phyloP scores from a whole-genome alignment of 2,113 vertebrate genomes.

The Sarotherodon lohbergeri region DNA sequence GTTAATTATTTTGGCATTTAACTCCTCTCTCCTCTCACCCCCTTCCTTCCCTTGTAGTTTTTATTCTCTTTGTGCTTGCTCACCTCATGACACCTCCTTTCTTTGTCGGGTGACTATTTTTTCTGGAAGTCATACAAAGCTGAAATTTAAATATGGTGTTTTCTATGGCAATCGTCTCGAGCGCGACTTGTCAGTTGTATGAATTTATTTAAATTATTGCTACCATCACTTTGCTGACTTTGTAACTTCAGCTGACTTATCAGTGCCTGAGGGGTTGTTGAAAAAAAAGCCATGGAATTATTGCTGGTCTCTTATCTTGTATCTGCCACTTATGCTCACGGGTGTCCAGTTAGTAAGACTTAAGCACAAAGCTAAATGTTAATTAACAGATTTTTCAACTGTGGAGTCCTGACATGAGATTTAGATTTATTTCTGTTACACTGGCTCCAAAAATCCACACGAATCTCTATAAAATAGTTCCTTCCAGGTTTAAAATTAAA shows the following conservation, averaged over 20 bases:
- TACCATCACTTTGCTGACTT: background rate
- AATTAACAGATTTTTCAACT: background rate
- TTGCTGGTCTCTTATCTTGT: background rate
- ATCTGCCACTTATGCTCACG: background rate
- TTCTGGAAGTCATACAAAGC: background rate
- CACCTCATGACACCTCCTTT: background rate
- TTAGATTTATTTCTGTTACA: background rate
- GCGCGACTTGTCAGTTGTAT: background rate
- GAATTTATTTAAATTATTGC: background rate
- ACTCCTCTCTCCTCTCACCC: background rate
- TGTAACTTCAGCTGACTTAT: background rate
- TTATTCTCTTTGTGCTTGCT: background rate
- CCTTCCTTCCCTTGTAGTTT: background rate
- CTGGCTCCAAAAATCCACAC: background rate
- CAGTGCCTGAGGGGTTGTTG: background rate
- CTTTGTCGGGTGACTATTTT: background rate
- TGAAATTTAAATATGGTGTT: background rate
- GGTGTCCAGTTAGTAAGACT: background rate
- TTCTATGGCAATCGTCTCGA: background rate
- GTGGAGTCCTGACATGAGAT: background rate
- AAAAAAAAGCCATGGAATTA: background rate
- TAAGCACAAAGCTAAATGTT: background rate
- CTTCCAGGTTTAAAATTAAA: background rate
- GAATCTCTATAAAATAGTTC: background rate
- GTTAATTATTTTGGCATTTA: slow-evolving; percentile 12